A percentile compares a stretch with the other conserved stretches of the same genome.
These are phyloP conservation scores for Hylyphantes graminicola DNA, from an alignment of 1,140 invertebrate species.

Conservation along the genomic window DNA sequence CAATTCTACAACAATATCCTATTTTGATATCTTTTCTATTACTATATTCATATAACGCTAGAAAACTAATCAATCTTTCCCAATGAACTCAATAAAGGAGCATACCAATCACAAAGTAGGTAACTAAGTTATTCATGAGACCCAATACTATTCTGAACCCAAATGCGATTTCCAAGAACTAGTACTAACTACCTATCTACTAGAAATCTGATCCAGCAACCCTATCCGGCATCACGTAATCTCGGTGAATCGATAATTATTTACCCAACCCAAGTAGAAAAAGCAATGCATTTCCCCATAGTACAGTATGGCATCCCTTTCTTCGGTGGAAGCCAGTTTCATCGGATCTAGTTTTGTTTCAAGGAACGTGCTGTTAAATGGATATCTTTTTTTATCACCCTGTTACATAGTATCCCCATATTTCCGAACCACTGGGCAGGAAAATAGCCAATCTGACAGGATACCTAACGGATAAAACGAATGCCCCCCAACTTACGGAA, in stretches of 20 bases:
- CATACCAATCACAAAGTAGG: too few species aligned
- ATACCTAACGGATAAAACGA: conserved; percentile 14
- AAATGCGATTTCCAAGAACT: too few species aligned
- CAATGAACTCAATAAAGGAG: too few species aligned
- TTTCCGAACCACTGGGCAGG: conserved; percentile 46
- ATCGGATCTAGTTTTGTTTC: conserved; percentile 26
- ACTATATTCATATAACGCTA: too few species aligned
- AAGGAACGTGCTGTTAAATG: conserved; percentile 46
- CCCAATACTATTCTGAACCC: too few species aligned
- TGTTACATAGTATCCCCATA: conserved; percentile 36
- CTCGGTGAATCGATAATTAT: conserved; percentile 26
- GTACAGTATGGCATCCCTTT: conserved; percentile 5
- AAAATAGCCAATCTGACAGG: conserved; percentile 51
- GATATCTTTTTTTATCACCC: conserved; percentile 47
- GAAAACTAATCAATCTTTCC: too few species aligned
- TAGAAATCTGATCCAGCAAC: not conserved
- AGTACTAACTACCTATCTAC: too few species aligned
- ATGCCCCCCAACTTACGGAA: not conserved
- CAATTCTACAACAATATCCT: too few species aligned
- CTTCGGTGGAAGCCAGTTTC: not conserved
- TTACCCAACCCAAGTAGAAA: not conserved
- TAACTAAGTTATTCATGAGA: too few species aligned
- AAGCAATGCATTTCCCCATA: conserved; percentile 16
- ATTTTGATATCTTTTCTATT: too few species aligned
- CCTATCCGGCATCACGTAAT: conserved; percentile 11